phyloP scores from a whole-genome alignment of 2,888 invertebrate species.

The Chironomus riparius region DNA sequence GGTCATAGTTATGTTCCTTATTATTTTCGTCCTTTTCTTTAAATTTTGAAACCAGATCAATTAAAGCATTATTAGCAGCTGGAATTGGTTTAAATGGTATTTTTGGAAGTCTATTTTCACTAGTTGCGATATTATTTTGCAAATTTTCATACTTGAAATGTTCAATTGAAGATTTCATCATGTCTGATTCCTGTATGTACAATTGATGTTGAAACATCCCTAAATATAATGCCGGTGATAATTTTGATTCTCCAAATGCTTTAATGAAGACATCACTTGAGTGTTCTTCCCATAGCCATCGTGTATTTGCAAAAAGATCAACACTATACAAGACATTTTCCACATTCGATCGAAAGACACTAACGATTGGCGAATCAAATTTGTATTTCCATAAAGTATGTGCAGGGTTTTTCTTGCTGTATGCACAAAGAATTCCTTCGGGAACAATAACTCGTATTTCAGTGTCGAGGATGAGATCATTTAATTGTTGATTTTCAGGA shows the following conservation, averaged over 20 bases:
- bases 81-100: conserved; percentile 70
- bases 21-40: conserved; percentile 32
- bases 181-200: conserved; percentile 48
- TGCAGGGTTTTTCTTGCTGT: conserved; percentile 50
- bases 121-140: conserved; percentile 37
- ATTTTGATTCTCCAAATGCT: conserved; percentile 36
- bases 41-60: background rate
- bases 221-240: conserved; percentile 65
- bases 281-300: conserved; percentile 41
- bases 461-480: conserved; percentile 42
- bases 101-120: conserved; percentile 39
- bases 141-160: conserved; percentile 34
- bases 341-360: conserved; percentile 69
- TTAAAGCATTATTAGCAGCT: conserved; percentile 44
- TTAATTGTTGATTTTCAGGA: conserved; percentile 28
- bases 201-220: conserved; percentile 76
- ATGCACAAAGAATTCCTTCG: conserved; percentile 60
- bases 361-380: conserved; percentile 75
- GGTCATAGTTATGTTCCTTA: conserved; percentile 29
- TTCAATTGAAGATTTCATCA: conserved; percentile 38
- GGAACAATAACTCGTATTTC: conserved; percentile 59
- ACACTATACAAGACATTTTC: conserved; percentile 56
- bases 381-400: conserved; percentile 64
- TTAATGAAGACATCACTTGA: conserved; percentile 38
- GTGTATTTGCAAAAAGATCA: conserved; percentile 61